phyloP scores from a whole-genome alignment of 2,113 vertebrate genomes.

The Sula dactylatra region DNA sequence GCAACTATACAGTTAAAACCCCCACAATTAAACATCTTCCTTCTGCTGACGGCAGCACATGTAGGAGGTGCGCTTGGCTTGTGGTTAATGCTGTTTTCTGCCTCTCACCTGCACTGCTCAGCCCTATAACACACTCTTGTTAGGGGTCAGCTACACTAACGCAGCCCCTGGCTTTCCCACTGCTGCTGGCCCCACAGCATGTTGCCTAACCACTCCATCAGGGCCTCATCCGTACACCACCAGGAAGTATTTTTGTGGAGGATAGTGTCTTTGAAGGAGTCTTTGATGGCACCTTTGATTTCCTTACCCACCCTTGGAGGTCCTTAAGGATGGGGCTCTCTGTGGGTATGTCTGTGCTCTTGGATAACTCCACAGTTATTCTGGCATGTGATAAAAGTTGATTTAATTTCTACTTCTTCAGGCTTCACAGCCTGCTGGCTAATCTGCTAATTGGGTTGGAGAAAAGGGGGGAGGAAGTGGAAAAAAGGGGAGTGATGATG shows the following conservation, averaged over 20 bases:
- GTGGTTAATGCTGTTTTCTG: not conserved
- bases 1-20: rapidly evolving
- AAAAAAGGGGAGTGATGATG: not conserved
- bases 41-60: not conserved
- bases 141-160: rapidly evolving
- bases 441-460: slow-evolving; percentile 46
- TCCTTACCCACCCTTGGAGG: not conserved
- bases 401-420: slow-evolving; percentile 41
- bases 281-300: slow-evolving; percentile 11
- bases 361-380: not conserved
- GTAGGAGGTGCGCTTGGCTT: not conserved
- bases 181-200: not conserved
- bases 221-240: not conserved
- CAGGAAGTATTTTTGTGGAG: not conserved
- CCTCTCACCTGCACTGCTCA: not conserved
- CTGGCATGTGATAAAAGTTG: slow-evolving; percentile 25
- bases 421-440: slow-evolving; percentile 8
- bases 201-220: not conserved
- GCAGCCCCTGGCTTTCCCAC: not conserved
- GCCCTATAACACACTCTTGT: rapidly evolving
- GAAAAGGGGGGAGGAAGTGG: not conserved
- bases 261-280: not conserved
- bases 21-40: not conserved
- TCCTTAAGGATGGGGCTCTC: not conserved
- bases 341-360: not conserved